These are phyloP conservation scores for Poeciliopsis prolifica DNA, from an alignment of 2,113 vertebrate genomes.

Conservation along the genomic window DNA sequence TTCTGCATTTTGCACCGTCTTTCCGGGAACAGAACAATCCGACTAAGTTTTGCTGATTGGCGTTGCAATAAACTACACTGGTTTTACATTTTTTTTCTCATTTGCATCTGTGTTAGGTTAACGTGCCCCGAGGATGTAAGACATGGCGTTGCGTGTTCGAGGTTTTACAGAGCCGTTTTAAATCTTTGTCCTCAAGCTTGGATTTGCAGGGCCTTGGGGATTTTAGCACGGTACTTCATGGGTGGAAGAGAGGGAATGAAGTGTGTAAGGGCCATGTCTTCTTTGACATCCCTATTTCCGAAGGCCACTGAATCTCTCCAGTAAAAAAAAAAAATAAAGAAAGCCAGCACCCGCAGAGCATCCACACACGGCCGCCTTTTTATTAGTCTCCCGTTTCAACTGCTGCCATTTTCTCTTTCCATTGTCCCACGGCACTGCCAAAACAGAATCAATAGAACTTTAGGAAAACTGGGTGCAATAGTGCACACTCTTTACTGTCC, in stretches of 20 bases:
- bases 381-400: conserved; percentile 42
- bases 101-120: conserved; percentile 34
- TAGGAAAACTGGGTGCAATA: conserved; percentile 67
- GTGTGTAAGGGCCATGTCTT: conserved; percentile 55
- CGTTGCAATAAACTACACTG: conserved; percentile 25
- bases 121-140: conserved; percentile 24
- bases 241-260: conserved; percentile 51
- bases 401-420: conserved; percentile 32
- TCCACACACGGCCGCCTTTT: conserved; percentile 54
- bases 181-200: conserved; percentile 39
- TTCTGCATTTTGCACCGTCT: conserved; percentile 19
- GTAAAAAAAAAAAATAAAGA: conserved; percentile 21
- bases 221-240: conserved; percentile 38
- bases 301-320: conserved; percentile 38
- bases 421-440: conserved; percentile 60
- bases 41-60: conserved; percentile 18
- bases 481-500: conserved; percentile 66
- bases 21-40: conserved; percentile 28
- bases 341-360: conserved; percentile 19
- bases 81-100: conserved; percentile 32
- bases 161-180: conserved; percentile 40
- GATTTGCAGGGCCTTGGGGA: conserved; percentile 48
- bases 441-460: conserved; percentile 71
- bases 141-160: conserved; percentile 6
- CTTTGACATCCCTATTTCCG: conserved; percentile 60